phyloP scores from a whole-genome alignment of 2,113 vertebrate species.

The Lipotes vexillifer region DNA sequence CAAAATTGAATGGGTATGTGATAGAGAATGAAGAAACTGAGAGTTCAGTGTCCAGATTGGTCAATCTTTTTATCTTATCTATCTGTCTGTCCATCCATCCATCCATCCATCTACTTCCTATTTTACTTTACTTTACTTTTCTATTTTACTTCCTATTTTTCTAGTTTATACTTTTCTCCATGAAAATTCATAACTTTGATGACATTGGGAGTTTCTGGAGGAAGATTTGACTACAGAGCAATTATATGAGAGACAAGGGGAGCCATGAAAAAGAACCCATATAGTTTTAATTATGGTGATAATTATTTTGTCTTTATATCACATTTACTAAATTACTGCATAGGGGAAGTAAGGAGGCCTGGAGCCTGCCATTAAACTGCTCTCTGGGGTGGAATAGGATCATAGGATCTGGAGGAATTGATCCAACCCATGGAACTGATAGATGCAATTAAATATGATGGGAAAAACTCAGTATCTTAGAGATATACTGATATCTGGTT shows the following conservation, averaged over 20 bases:
- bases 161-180: not conserved
- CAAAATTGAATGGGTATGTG: not conserved
- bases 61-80: not conserved
- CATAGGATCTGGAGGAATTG: not conserved
- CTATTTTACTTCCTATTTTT: not conserved
- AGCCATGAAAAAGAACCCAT: not conserved
- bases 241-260: not conserved
- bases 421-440: not conserved
- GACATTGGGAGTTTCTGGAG: not conserved
- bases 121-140: not conserved
- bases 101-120: not conserved
- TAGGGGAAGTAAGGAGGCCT: not conserved
- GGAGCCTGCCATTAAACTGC: not conserved
- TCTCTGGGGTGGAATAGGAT: not conserved
- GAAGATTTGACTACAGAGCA: not conserved
- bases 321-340: not conserved
- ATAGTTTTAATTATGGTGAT: not conserved
- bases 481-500: not conserved
- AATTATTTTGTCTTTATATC: not conserved
- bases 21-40: not conserved
- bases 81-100: not conserved
- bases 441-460: not conserved
- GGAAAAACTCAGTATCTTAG: not conserved
- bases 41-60: not conserved
- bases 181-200: not conserved